These are phyloP conservation scores for Macrotrachela quadricornifera DNA, from an alignment of 1,140 invertebrate genomes.

Conservation along the genomic window DNA sequence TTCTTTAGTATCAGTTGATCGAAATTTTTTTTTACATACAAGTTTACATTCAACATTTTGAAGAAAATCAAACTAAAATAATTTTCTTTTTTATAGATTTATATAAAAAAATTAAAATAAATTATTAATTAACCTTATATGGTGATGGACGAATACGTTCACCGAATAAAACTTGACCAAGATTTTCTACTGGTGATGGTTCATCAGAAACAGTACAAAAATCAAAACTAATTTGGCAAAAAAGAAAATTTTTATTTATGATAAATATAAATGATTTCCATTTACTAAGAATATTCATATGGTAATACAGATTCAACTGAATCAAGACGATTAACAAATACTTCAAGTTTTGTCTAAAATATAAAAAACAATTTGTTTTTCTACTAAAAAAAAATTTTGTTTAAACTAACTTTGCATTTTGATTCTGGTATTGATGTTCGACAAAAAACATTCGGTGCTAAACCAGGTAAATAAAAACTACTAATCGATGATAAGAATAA, in stretches of 20 bases:
- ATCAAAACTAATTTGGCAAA: conserved; percentile 47
- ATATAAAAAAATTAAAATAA: too few species aligned
- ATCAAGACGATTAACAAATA: conserved; percentile 86
- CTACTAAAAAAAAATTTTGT: too few species aligned
- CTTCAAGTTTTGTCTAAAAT: background rate
- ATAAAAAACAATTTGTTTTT: too few species aligned
- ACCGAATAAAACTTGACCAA: conserved; percentile 93
- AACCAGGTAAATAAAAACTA: conserved; percentile 68
- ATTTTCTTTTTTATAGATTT: too few species aligned
- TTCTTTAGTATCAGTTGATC: too few species aligned
- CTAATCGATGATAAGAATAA: background rate
- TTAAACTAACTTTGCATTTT: too few species aligned
- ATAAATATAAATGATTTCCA: conserved; percentile 9
- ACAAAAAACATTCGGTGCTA: conserved; percentile 83
- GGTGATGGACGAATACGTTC: conserved; percentile 78
- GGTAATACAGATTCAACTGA: conserved; percentile 86
- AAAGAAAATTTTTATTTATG: conserved; percentile 1
- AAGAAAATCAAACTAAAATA: conserved; percentile 26
- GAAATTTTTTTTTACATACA: too few species aligned
- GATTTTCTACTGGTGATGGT: conserved; percentile 70
- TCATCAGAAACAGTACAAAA: conserved; percentile 58
- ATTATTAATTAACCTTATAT: conserved; percentile 40
- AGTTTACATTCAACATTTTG: too few species aligned
- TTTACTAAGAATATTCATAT: conserved; percentile 80
- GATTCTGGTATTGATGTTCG: too few species aligned